A percentile compares a stretch with the other conserved stretches of the same genome.
Conservation (phyloP, 2,797 vertebrate species). For the Dermochelys coriacea region DNA sequence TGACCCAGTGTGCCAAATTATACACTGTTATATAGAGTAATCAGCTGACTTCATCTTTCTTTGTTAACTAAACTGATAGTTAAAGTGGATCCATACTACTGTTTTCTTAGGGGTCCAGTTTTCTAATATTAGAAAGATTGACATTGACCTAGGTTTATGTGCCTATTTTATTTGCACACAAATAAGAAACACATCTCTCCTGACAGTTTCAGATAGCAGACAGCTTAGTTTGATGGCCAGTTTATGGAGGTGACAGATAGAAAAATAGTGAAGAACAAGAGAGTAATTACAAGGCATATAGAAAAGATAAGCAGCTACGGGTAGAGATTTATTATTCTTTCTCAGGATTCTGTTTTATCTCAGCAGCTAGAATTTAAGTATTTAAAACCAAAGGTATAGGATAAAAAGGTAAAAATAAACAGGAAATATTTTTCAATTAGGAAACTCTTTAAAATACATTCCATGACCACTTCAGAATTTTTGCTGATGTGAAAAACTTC, state of each 20-base stretch:
- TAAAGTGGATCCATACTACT: not conserved
- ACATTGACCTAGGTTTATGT: not conserved
- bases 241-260: not conserved
- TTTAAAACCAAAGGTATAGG: not conserved
- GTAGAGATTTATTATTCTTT: not conserved
- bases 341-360: not conserved
- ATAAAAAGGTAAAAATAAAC: not conserved
- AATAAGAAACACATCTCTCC: conserved; percentile 1
- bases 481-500: not conserved
- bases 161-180: not conserved
- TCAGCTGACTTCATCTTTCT: not conserved
- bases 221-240: conserved; percentile 1
- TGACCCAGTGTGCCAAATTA: not conserved
- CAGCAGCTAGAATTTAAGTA: not conserved
- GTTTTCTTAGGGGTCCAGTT: not conserved
- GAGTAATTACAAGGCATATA: not conserved
- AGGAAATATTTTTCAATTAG: not conserved
- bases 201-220: conserved; percentile 5
- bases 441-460: not conserved
- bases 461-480: not conserved
- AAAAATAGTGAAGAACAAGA: not conserved
- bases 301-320: not conserved
- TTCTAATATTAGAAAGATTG: not conserved
- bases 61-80: not conserved
- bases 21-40: not conserved